phyloP scores from a whole-genome alignment of 2,888 invertebrate species.

The Argynnis bischoffii region DNA sequence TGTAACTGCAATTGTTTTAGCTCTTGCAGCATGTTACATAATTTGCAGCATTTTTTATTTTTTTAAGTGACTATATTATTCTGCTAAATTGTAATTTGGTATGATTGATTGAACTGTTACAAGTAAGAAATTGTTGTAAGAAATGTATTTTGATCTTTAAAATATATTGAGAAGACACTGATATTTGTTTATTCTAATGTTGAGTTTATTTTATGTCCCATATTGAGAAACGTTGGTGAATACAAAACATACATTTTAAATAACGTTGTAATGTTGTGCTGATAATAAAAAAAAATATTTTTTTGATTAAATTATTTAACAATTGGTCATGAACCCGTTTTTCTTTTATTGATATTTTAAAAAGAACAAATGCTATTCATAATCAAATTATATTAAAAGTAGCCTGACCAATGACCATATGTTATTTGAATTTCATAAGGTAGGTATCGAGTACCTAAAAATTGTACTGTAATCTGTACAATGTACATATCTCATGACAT shows the following conservation, averaged over 20 bases:
- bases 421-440: too few species aligned
- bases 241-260: constrained; percentile 4
- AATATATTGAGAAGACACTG: constrained; percentile 73
- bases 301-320: too few species aligned
- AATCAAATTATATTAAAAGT: too few species aligned
- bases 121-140: constrained; percentile 68
- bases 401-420: too few species aligned
- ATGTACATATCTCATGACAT: too few species aligned
- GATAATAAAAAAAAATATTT: background rate
- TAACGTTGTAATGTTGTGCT: constrained; percentile 10
- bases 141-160: constrained; percentile 81
- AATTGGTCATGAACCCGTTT: too few species aligned
- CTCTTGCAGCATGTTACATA: constrained; percentile 63
- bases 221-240: constrained; percentile 2
- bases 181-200: constrained; percentile 49
- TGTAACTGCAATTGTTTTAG: constrained; percentile 46
- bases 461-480: too few species aligned
- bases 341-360: too few species aligned
- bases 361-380: too few species aligned
- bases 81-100: constrained; percentile 73
- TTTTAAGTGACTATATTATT: constrained; percentile 61
- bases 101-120: constrained; percentile 77
- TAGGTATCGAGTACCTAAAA: too few species aligned
- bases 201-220: constrained; percentile 28
- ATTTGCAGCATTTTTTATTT: constrained; percentile 70